Percentiles rank a stretch among this genome's conserved stretches.
Conservation (phyloP, 2,797 vertebrate species). For the Anguilla marmorata region DNA sequence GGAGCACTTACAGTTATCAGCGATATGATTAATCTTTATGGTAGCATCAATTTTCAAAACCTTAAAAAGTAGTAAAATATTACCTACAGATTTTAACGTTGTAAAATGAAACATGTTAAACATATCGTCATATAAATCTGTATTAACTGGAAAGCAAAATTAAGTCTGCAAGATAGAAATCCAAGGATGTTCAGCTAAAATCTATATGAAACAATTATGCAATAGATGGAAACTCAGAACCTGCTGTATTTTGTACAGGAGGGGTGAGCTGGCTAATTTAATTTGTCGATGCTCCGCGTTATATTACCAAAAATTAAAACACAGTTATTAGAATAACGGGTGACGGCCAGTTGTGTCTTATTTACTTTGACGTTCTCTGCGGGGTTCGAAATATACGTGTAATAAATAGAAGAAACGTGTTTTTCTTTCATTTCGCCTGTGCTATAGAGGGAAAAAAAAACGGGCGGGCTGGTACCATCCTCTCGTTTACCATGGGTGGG, state of each 20-base stretch:
- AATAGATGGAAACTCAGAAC: constrained; percentile 5
- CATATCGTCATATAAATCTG: neutral
- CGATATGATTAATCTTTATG: neutral
- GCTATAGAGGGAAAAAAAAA: constrained; percentile 60
- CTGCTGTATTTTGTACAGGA: neutral
- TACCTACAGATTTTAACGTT: neutral
- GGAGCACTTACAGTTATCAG: neutral
- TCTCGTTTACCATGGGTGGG: constrained; percentile 80
- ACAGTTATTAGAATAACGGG: neutral
- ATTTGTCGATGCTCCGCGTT: neutral
- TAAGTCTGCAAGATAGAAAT: neutral
- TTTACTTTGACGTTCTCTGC: neutral
- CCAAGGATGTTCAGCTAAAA: neutral
- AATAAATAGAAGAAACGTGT: constrained; percentile 58
- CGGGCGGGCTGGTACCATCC: constrained; percentile 86
- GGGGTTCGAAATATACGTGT: constrained; percentile 36
- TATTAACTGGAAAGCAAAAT: neutral
- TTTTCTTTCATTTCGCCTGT: constrained; percentile 64
- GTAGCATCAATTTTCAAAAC: constrained; percentile 5
- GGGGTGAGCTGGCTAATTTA: constrained; percentile 1
- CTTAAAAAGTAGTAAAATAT: neutral
- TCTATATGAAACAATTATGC: constrained; percentile 25
- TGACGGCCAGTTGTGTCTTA: neutral
- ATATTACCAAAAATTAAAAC: neutral
- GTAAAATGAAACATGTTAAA: neutral